Evolutionary conservation across 2,888 invertebrate species (phyloP).

Genomic region (Nymphalis urticae): DNA sequence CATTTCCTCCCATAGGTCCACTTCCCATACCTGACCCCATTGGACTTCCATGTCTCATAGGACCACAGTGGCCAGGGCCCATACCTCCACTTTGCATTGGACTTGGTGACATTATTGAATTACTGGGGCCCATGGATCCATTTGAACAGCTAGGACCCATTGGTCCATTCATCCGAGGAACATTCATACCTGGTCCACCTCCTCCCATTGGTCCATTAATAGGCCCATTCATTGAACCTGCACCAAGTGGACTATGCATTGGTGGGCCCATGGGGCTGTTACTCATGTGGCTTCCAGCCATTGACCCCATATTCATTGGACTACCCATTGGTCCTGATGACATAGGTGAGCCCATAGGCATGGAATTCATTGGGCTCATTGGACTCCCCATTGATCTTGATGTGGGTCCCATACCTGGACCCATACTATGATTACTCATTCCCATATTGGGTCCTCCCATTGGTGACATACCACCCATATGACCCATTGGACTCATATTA

Average conservation of each 20-base stretch:
- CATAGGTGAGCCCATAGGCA: constrained; percentile 87
- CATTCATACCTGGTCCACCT: constrained; percentile 82
- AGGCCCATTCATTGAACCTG: constrained; percentile 80
- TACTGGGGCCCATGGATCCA: constrained; percentile 80
- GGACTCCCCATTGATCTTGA: constrained; percentile 86
- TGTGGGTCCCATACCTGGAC: constrained; percentile 80
- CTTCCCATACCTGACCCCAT: constrained; percentile 82
- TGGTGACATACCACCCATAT: constrained; percentile 85
- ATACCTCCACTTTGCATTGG: constrained; percentile 77
- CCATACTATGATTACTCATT: constrained; percentile 84
- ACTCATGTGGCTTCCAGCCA: constrained; percentile 84
- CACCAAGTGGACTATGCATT: constrained; percentile 86
- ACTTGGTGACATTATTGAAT: constrained; percentile 81
- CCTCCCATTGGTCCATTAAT: constrained; percentile 83
- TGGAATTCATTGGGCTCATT: constrained; percentile 88
- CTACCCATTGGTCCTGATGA: constrained; percentile 87
- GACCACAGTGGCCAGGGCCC: constrained; percentile 79
- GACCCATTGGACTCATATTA: constrained; percentile 86
- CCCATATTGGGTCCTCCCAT: constrained; percentile 88
- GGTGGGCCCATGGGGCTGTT: constrained; percentile 89
- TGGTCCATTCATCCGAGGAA: constrained; percentile 79
- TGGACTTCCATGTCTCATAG: constrained; percentile 79
- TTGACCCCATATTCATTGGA: constrained; percentile 86
- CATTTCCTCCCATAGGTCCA: constrained; percentile 81
- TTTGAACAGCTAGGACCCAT: constrained; percentile 81